phyloP scores from a whole-genome alignment of 1,140 invertebrate genomes.

The Tetramorium parvispinum region DNA sequence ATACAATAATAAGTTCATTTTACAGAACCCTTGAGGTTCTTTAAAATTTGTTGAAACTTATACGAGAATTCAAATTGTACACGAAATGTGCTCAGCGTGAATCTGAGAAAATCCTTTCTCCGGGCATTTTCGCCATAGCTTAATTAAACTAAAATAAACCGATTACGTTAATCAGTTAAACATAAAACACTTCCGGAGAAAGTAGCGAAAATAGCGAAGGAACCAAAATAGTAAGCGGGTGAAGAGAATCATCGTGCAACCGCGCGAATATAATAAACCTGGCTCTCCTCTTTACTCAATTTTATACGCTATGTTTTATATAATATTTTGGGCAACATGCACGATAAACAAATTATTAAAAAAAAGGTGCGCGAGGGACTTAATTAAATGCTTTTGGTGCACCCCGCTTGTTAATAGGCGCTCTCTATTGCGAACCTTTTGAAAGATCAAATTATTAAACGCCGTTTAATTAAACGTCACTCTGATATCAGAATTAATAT shows the following conservation, averaged over 20 bases:
- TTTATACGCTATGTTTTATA: background rate
- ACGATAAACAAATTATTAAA: background rate
- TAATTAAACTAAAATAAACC: constrained; percentile 45
- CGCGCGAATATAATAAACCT: constrained; percentile 20
- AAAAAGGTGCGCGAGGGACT: background rate
- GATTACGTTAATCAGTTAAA: constrained; percentile 17
- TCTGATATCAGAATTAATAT: constrained; percentile 21
- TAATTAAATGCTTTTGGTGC: constrained; percentile 12
- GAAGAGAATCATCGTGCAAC: background rate
- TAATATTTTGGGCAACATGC: background rate
- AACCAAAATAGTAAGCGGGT: background rate
- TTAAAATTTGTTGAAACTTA: background rate
- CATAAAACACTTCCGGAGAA: background rate
- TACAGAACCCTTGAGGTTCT: background rate
- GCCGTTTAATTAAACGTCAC: constrained; percentile 22
- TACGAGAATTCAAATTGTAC: background rate
- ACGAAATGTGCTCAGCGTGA: background rate
- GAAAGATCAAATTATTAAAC: constrained; percentile 34
- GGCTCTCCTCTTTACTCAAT: background rate
- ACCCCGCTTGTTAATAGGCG: background rate
- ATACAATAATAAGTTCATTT: background rate
- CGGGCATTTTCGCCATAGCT: background rate
- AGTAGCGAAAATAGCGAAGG: constrained; percentile 13
- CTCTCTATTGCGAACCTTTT: background rate
- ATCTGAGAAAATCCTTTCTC: background rate